Evolutionary conservation across 2,113 vertebrate genomes (phyloP).

Genomic region (Rattus norvegicus): DNA sequence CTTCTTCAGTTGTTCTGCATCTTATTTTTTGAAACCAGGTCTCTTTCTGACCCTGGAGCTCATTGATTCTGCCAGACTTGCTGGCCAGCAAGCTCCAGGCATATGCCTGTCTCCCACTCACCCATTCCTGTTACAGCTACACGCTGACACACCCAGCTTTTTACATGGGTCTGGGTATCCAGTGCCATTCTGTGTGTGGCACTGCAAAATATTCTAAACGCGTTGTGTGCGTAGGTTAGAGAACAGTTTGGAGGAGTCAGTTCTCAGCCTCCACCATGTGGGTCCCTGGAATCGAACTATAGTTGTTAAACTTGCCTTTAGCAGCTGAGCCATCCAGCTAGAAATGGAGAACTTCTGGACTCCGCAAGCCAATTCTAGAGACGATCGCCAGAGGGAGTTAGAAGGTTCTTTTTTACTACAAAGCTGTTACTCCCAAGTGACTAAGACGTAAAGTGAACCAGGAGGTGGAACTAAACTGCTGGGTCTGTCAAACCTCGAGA

Average conservation of each 20-base stretch:
- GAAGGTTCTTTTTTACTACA: not conserved
- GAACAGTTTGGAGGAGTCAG: not conserved
- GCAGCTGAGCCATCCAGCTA: not conserved
- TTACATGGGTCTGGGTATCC: not conserved
- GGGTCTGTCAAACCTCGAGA: slow-evolving; percentile 25
- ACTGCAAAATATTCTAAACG: not conserved
- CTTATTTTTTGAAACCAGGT: not conserved
- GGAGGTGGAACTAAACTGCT: not conserved
- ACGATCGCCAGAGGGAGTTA: slow-evolving; percentile 68
- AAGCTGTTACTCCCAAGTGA: not conserved
- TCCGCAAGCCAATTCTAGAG: not conserved
- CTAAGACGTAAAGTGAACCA: not conserved
- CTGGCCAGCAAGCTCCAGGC: not conserved
- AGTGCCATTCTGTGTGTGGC: not conserved
- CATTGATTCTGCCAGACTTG: not conserved
- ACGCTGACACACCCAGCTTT: not conserved
- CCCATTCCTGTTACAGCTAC: not conserved
- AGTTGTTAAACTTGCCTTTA: not conserved
- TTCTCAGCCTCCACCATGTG: not conserved
- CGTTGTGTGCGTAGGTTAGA: not conserved
- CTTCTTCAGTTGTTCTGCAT: not conserved
- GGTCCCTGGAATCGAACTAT: not conserved
- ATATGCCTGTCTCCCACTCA: not conserved
- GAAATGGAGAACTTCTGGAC: not conserved
- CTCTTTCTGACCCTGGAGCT: not conserved